Evolutionary conservation across 2,113 vertebrate species (phyloP).

Genomic region (Sphaerodactylus townsendi): DNA sequence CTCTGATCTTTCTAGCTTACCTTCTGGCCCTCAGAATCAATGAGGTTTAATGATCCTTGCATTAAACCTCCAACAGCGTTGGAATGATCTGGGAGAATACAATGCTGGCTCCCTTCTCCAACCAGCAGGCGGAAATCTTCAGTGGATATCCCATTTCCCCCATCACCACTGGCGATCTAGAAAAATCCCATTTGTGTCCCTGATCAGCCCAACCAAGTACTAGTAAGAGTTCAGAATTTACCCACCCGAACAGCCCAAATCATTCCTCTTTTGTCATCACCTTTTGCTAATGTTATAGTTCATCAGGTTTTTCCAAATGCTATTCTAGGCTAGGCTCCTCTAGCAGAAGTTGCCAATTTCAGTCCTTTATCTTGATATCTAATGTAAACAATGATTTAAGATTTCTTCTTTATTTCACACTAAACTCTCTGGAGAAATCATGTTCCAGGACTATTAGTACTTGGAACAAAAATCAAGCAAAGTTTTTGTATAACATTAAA

Average conservation of each 20-base stretch:
- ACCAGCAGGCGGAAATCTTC: constrained; percentile 12
- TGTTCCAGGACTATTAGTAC: neutral
- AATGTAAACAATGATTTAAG: neutral
- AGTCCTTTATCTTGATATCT: neutral
- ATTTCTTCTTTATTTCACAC: neutral
- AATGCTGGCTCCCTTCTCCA: neutral
- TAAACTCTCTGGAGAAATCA: neutral
- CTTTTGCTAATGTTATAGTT: neutral
- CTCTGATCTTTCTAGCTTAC: constrained; percentile 11
- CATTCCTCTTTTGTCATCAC: neutral
- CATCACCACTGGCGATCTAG: constrained; percentile 16
- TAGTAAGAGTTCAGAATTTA: neutral
- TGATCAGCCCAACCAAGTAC: constrained; percentile 11
- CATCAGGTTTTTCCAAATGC: neutral
- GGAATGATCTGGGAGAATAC: constrained; percentile 17
- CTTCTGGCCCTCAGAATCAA: constrained; percentile 23
- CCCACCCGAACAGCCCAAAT: neutral
- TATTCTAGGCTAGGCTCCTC: accelerated
- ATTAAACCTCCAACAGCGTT: constrained; percentile 11
- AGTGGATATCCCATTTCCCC: neutral
- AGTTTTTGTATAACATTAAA: neutral
- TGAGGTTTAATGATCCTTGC: constrained; percentile 17
- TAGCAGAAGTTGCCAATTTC: neutral
- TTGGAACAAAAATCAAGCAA: neutral
- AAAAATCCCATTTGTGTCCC: constrained; percentile 21